Conservation (phyloP, 2,888 invertebrate genomes). For the Nomada fucata region DNA sequence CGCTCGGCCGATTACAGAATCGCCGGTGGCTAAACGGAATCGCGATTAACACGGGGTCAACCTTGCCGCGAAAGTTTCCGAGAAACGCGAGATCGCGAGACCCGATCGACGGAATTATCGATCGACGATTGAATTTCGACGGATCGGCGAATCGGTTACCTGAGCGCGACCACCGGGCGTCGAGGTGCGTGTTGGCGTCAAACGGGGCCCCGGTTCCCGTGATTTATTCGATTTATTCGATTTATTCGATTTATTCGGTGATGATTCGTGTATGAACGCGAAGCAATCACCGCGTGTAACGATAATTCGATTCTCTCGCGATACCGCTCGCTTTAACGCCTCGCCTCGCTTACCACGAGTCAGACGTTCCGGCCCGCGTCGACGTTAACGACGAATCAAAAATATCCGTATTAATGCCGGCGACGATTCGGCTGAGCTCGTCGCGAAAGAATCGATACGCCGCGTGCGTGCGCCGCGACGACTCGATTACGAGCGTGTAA, state of each 20-base stretch:
- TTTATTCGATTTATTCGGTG: too few relatives aligned
- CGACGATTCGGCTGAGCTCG: neutral
- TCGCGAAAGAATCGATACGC: slow-evolving; percentile 7
- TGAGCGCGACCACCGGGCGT: neutral
- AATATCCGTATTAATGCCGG: neutral
- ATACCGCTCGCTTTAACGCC: neutral
- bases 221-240: too few relatives aligned
- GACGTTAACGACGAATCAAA: too few relatives aligned
- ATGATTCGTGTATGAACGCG: too few relatives aligned
- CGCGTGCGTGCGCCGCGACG: slow-evolving; percentile 1
- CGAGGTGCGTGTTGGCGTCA: neutral
- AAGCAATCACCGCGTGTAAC: neutral
- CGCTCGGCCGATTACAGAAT: neutral
- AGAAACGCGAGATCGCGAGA: neutral
- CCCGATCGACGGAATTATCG: slow-evolving; percentile 19
- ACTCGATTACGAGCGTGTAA: slow-evolving; percentile 36
- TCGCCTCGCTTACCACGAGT: neutral
- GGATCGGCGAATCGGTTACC: neutral
- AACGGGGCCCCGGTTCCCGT: too few relatives aligned
- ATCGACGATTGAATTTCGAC: slow-evolving; percentile 22
- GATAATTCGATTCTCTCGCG: neutral
- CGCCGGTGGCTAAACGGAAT: slow-evolving; percentile 15
- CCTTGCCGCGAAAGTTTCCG: neutral
- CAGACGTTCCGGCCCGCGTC: too few relatives aligned
- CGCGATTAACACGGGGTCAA: slow-evolving; percentile 2